These are phyloP conservation scores for Cacatua alba DNA, from an alignment of 2,113 vertebrate species.

Conservation along the genomic window DNA sequence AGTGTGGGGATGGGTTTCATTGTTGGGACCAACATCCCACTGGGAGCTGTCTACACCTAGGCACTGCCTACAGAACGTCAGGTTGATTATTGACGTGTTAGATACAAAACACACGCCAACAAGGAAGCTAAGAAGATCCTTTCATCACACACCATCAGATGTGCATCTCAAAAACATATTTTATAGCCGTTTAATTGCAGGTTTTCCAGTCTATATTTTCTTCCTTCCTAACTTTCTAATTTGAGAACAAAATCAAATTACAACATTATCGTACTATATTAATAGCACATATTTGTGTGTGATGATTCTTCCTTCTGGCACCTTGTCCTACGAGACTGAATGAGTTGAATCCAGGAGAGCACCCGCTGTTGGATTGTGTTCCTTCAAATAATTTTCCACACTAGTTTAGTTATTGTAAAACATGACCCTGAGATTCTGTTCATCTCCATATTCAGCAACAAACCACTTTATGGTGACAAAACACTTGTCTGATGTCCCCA, in stretches of 20 bases:
- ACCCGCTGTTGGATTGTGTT: not conserved
- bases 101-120: not conserved
- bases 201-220: not conserved
- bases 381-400: not conserved
- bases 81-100: not conserved
- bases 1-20: too few relatives aligned
- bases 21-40: not conserved
- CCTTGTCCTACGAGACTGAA: not conserved
- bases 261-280: not conserved
- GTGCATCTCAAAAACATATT: not conserved
- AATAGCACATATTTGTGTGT: not conserved
- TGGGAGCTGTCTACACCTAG: accelerated
- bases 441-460: not conserved
- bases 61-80: not conserved
- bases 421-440: not conserved
- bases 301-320: not conserved
- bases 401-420: not conserved
- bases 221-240: not conserved
- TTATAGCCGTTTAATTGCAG: not conserved
- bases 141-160: not conserved
- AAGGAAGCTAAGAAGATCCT: not conserved
- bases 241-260: not conserved
- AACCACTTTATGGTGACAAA: not conserved
- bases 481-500: not conserved
- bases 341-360: not conserved